Evolutionary conservation across 2,888 invertebrate species (phyloP), one percentile per base, ranked within the genome.

Genomic region (Apamea anceps): DNA sequence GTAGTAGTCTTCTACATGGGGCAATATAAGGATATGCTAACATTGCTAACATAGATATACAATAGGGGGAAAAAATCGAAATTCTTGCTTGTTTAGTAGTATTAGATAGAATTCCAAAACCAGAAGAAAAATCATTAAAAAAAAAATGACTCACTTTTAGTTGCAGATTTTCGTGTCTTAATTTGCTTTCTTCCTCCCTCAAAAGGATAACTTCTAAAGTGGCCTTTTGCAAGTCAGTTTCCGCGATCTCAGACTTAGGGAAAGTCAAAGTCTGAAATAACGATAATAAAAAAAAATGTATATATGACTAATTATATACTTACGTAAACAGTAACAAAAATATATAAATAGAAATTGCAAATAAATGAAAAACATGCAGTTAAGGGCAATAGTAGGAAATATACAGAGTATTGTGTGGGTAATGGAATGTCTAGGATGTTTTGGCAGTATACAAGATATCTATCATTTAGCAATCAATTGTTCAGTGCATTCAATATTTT

Each of bases 81-180:
- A 51, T 66, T 60, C 25, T 75, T 54, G 42, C 32, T 51, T 45
- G 1, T 37, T 60, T 72, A 71, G n/a, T 72, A 48, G n/a, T 70
- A 10, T 68, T 54, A 71, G 28, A 60, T 57, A 71, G 21, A 51
- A 45, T 28, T 37, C 25, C 10, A 75, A 68, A 65, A n/a, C 63
- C 65, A 74, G 63, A 87, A 79, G 72, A 84, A 60, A 77, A 48
- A 67, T 18, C 0, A 86, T 63, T n/a, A n/a, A n/a, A n/a, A 12
- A 81, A 77, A 85, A 89, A 86, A 72, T 63, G 82, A 94, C 96
- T 96, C 96, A 98, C 98, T 98, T 98, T 99, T 93, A 99, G 97
- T 95, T 98, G 98, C 91, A 98, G 97, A 97, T 98, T 99, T 96
- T 99, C 99, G 96, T 98, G 98, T 96, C 98, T 97, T 95, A 99